Base-by-base conservation (phyloP, 64 coral and sea anemone species). In the Montipora foliosa region DNA sequence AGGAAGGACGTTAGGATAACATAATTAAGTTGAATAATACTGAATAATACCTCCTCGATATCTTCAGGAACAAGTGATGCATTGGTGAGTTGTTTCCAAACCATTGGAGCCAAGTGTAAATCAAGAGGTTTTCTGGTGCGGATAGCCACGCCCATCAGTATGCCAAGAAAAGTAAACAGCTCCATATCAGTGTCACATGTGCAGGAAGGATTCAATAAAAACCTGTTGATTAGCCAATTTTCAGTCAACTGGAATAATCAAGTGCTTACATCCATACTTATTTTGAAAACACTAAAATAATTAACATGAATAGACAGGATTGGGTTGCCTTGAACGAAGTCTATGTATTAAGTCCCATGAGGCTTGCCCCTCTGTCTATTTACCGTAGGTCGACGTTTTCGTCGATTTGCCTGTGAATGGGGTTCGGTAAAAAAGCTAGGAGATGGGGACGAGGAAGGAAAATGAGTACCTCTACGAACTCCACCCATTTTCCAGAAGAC, bases 81-180 rank as follows among this genome's bases (percentile, higher is more conserved):
- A 79, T 88, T 87, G 0, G 90, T 88, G 50, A 97, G 82, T 83
- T 96, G 95, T 76, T 96, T 96, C 95, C 95, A 96, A 24, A 96
- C 92, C 75, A 96, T 55, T 11, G 87, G 92, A 3, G 95, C 95
- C 10, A 96, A 81, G 47, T 96, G 95, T 14, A 96, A 88, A 58
- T 96, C 91, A 24, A 96, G 82, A 1, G 95, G 95, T 81, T 96
- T 96, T 67, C 93, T 96, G 44, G 95, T 96, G 37, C 95, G 89
- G 5, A 96, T 92, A 11, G 95, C 95, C 16, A 96, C 95, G 68
- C 95, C 95, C 51, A 94, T 94, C 44, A 96, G 66, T 67, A 96
- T 94, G 11, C 95, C 95, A 25, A 96, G 76, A 48, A 96, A 96
- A 67, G 90, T 96, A 83, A 90, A 96, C 47, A 96, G 49, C 62